phyloP scores from a whole-genome alignment of 2,797 vertebrate genomes.

The Amniataba percoides region DNA sequence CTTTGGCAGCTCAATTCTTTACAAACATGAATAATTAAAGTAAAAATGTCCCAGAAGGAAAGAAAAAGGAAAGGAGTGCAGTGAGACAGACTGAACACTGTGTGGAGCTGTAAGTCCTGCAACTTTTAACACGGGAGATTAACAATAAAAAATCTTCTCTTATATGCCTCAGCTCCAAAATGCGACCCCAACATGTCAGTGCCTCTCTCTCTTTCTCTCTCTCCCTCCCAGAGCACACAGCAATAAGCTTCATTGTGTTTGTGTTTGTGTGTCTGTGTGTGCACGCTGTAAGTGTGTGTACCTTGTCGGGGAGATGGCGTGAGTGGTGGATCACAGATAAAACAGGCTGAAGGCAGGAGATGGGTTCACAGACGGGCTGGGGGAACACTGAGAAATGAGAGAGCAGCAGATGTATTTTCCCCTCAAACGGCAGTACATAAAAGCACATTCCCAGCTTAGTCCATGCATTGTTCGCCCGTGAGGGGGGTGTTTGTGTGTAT shows the following conservation, averaged over 20 bases:
- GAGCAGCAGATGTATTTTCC: constrained; percentile 50
- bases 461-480: constrained; percentile 17
- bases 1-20: constrained; percentile 54
- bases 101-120: constrained; percentile 68
- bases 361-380: constrained; percentile 52
- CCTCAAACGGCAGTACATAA: constrained; percentile 34
- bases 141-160: constrained; percentile 38
- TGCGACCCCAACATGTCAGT: constrained; percentile 23
- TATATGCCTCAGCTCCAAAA: constrained; percentile 45
- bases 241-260: constrained; percentile 41
- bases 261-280: constrained; percentile 22
- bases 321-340: constrained; percentile 52
- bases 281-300: background rate
- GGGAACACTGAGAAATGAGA: constrained; percentile 34
- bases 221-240: constrained; percentile 40
- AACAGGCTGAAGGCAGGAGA: constrained; percentile 48
- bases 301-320: constrained; percentile 28
- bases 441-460: constrained; percentile 50
- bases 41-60: background rate
- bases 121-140: constrained; percentile 26
- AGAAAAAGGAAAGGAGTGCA: constrained; percentile 43
- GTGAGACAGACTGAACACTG: constrained; percentile 56
- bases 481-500: background rate
- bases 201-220: background rate
- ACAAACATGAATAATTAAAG: constrained; percentile 59